phyloP scores from a whole-genome alignment of 2,797 vertebrate genomes.

The Pagetopsis macropterus region DNA sequence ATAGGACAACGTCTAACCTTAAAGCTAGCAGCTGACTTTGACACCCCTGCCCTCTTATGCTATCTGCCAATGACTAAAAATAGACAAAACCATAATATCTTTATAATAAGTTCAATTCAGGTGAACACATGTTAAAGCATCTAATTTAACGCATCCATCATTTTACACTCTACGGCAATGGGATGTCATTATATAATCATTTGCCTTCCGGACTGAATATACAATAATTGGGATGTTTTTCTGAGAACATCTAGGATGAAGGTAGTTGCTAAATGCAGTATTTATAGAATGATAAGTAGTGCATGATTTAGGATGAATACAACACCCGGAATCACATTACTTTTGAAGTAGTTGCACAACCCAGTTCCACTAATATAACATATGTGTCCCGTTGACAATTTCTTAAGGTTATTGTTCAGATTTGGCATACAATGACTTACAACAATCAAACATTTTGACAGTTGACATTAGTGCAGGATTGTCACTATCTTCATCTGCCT shows the following conservation, averaged over 20 bases:
- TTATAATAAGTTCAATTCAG: neutral
- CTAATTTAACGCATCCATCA: neutral
- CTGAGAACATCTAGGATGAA: neutral
- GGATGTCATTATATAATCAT: neutral
- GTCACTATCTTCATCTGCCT: neutral
- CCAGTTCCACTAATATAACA: neutral
- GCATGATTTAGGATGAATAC: too few species aligned
- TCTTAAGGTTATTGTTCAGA: fast-evolving
- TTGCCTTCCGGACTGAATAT: neutral
- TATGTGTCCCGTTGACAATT: neutral
- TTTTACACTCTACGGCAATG: neutral
- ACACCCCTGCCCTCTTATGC: neutral
- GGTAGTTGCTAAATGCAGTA: neutral
- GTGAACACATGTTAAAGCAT: neutral
- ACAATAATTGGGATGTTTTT: neutral
- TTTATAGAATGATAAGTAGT: fast-evolving
- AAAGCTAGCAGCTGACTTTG: neutral
- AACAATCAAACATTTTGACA: neutral
- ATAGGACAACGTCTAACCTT: neutral
- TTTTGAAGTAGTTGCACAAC: neutral
- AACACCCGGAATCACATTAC: neutral
- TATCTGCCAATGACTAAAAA: neutral
- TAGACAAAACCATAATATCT: neutral
- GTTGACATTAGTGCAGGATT: neutral
- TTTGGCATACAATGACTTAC: neutral